These are phyloP conservation scores for Antheraea assamensis DNA, from an alignment of 2,888 invertebrate species.

Conservation along the genomic window DNA sequence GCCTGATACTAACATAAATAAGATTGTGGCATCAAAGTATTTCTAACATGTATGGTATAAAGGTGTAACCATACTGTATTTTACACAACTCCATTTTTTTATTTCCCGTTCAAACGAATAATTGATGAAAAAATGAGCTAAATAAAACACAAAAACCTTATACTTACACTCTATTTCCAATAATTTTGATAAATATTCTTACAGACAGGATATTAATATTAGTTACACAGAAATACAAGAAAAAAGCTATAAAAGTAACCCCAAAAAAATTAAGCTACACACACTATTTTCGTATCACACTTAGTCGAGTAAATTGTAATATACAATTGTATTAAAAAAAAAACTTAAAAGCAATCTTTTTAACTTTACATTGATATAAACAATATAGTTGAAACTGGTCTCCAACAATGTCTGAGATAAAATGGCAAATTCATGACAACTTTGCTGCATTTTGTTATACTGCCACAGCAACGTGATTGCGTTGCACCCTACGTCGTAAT, in stretches of 20 bases:
- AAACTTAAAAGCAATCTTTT: background rate
- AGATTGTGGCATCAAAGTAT: too few relatives aligned
- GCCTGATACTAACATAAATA: too few relatives aligned
- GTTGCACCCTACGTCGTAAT: background rate
- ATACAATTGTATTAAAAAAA: background rate
- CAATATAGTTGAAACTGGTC: background rate
- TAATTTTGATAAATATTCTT: constrained; percentile 33
- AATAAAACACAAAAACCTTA: constrained; percentile 34
- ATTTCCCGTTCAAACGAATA: too few relatives aligned
- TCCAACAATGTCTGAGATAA: background rate
- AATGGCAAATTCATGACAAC: background rate
- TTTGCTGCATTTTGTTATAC: too few relatives aligned
- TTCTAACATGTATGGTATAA: too few relatives aligned
- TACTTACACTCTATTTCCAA: constrained; percentile 67
- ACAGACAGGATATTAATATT: constrained; percentile 21
- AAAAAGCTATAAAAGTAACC: constrained; percentile 2
- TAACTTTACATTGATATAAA: background rate
- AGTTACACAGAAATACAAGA: constrained; percentile 11
- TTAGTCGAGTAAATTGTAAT: background rate
- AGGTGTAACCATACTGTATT: too few relatives aligned
- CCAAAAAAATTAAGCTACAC: background rate
- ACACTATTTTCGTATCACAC: background rate
- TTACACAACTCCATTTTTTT: too few relatives aligned
- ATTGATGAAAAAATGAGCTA: background rate
- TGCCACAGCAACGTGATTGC: background rate